Conservation (phyloP, 2,113 vertebrate species). For the Seriola quinqueradiata region DNA sequence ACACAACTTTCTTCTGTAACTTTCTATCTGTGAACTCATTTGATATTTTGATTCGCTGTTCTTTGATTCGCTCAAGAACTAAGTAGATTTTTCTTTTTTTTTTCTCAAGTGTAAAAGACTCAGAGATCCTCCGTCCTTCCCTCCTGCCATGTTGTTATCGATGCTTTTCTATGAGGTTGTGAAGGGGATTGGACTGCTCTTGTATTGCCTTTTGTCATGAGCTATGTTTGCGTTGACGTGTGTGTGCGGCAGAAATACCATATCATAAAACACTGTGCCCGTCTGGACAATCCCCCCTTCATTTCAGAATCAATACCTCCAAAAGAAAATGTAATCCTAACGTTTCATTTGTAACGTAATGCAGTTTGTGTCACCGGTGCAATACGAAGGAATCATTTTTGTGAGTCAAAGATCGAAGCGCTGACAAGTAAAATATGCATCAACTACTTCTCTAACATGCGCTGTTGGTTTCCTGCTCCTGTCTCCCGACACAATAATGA, state of each 20-base stretch:
- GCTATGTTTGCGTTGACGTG: constrained; percentile 35
- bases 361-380: not conserved
- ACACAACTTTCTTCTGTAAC: not conserved
- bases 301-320: constrained; percentile 1
- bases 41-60: not conserved
- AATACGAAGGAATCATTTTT: not conserved
- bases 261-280: constrained; percentile 24
- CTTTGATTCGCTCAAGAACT: not conserved
- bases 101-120: constrained; percentile 14
- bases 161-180: constrained; percentile 41
- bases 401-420: constrained; percentile 19
- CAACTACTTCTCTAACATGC: not conserved
- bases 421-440: not conserved
- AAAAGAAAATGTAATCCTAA: constrained; percentile 13
- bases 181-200: not conserved
- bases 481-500: not conserved
- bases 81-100: too few relatives aligned
- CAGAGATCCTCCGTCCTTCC: constrained; percentile 40
- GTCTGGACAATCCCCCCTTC: constrained; percentile 18
- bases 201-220: constrained; percentile 32
- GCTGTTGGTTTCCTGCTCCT: not conserved
- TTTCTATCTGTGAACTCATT: not conserved
- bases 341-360: constrained; percentile 2
- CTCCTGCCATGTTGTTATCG: constrained; percentile 43
- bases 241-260: constrained; percentile 1